Percentiles rank a stretch among this genome's conserved stretches.
These are phyloP conservation scores for Perognathus longimembris DNA, from an alignment of 2,113 vertebrate genomes.

Conservation along the genomic window DNA sequence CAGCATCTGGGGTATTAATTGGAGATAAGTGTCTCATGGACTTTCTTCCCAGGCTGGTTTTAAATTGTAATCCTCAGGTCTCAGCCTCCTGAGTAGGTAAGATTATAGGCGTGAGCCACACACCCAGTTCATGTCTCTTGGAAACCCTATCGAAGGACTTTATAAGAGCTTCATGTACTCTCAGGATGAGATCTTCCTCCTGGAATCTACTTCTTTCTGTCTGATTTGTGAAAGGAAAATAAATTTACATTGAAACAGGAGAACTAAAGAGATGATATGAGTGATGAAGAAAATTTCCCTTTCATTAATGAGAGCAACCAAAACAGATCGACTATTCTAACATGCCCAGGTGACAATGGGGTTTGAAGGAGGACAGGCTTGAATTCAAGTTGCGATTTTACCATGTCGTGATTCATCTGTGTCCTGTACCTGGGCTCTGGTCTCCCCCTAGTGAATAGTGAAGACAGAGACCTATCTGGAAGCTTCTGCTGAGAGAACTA, in stretches of 20 bases:
- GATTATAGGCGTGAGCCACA: no score
- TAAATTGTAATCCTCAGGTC: no score
- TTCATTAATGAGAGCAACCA: neutral
- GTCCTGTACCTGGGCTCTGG: neutral
- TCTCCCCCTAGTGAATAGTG: neutral
- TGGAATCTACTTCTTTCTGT: neutral
- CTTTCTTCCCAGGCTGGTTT: no score
- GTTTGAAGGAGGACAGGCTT: neutral
- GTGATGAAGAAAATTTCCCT: neutral
- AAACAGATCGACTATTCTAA: neutral
- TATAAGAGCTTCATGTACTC: neutral
- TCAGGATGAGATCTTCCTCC: neutral
- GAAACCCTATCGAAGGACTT: neutral
- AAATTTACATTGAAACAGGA: neutral
- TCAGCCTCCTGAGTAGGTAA: no score
- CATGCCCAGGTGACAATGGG: neutral
- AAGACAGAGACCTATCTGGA: neutral
- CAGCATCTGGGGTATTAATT: no score
- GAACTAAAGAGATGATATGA: neutral
- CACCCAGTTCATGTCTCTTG: no score
- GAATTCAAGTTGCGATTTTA: neutral
- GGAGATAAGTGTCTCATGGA: no score
- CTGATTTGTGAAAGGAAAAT: neutral
- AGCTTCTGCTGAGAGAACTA: neutral
- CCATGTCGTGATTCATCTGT: neutral